Evolutionary conservation across 2,888 invertebrate species (phyloP), one percentile per base, ranked within the genome.

Genomic region (Keiferia lycopersicella): DNA sequence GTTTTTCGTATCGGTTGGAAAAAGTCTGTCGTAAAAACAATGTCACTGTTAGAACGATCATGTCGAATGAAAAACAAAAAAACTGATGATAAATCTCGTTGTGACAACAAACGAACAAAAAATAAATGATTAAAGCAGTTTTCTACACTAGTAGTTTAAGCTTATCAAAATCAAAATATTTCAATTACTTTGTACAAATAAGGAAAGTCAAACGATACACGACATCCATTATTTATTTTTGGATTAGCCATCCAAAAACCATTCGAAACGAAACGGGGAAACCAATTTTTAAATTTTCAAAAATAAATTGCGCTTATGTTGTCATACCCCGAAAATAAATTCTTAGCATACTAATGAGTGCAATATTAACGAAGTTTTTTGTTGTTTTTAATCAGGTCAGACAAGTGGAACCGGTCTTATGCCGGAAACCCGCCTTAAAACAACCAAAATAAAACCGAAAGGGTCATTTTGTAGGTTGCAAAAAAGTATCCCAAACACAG

Each of bases 191-290:
- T 16, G 7, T 4, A 26, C 22, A 22, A 14, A 53, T 53, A 10
- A 56, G 56, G 56, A 56, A 56, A 56, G 30, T 56, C 56, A 56
- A 56, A 56, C 8, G 56, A 53, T 14, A 56, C 34, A 30, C 2
- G 16, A 30, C 16, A 16, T 4, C n/a, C 16, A n/a, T 56, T 30
- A 30, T n/a, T n/a, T 26, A 30, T 56, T 34, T 34, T 56, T 30
- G 30, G 34, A 34, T 16, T 34, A 34, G n/a, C 26, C 12, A 22
- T 11, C 50, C 10, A 12, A 11, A 18, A 14, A 14, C 22, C 11
- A 53, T 18, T 12, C 51, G 34, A 56, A 16, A n/a, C 18, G 34
- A 56, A 26, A 16, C 30, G 34, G 16, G 22, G 16, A 56, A 34
- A 56, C n/a, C 1, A n/a, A 56, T 2, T 16, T 53, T 30, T 26